These are phyloP conservation scores for Tolmerus cingulatus DNA, from an alignment of 2,888 invertebrate species.

Conservation along the genomic window DNA sequence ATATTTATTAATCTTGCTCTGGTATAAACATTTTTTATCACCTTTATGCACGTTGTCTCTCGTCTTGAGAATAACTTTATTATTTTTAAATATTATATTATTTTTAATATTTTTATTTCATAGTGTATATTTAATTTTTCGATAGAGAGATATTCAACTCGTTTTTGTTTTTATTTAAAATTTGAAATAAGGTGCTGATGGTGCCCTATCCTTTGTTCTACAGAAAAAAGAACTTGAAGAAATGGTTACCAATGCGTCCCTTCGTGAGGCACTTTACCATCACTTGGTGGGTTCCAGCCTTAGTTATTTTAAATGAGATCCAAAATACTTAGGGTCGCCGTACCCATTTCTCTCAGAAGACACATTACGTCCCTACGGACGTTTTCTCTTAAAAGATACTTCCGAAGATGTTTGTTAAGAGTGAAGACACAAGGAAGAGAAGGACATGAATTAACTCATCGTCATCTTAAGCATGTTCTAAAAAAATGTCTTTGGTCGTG, in stretches of 20 bases:
- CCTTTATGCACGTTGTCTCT: too few species aligned
- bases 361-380: too few species aligned
- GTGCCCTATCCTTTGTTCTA: not conserved
- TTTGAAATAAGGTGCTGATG: not conserved
- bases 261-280: not conserved
- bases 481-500: too few species aligned
- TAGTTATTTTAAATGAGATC: not conserved
- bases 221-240: not conserved
- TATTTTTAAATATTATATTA: too few species aligned
- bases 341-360: not conserved
- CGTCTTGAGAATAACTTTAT: too few species aligned
- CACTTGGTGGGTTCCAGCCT: not conserved
- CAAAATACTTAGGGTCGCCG: not conserved
- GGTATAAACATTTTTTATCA: not conserved
- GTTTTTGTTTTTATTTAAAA: not conserved
- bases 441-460: too few species aligned
- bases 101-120: too few species aligned
- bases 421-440: not conserved
- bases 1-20: conserved; percentile 21
- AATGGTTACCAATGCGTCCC: not conserved
- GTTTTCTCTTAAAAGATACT: not conserved
- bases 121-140: too few species aligned
- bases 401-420: too few species aligned
- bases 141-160: too few species aligned
- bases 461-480: too few species aligned